Percentiles rank a stretch among this genome's conserved stretches.
Conservation (phyloP, 1,140 invertebrate species). For the Pectinophora gossypiella region DNA sequence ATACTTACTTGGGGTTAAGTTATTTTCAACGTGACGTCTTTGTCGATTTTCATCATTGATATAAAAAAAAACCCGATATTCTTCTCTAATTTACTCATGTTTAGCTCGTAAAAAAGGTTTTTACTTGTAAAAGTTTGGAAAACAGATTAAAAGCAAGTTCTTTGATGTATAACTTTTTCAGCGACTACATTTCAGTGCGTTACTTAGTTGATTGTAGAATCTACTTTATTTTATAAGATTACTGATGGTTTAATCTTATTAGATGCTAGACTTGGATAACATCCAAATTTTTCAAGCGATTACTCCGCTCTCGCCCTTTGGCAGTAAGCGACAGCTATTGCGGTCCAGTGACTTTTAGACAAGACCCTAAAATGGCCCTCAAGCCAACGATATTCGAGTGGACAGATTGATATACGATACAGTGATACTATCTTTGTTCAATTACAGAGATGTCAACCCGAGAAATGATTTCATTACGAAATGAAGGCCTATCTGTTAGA, state of each 20-base stretch:
- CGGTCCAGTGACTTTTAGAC: background rate
- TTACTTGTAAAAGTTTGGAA: too few relatives aligned
- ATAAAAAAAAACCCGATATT: too few relatives aligned
- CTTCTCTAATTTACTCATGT: too few relatives aligned
- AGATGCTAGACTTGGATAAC: background rate
- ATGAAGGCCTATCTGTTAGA: background rate
- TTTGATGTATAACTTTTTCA: too few relatives aligned
- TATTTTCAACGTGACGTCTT: too few relatives aligned
- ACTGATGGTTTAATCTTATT: background rate
- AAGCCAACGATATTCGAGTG: background rate
- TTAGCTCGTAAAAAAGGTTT: too few relatives aligned
- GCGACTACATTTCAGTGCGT: too few relatives aligned
- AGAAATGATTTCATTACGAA: slow-evolving; percentile 4
- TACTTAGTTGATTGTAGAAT: too few relatives aligned
- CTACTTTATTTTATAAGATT: too few relatives aligned
- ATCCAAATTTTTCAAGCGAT: background rate
- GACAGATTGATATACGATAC: slow-evolving; percentile 4
- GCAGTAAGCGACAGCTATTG: background rate
- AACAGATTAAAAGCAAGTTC: too few relatives aligned
- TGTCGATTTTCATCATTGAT: too few relatives aligned
- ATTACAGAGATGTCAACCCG: background rate
- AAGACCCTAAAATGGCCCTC: background rate
- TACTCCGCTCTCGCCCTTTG: background rate
- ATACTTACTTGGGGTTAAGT: too few relatives aligned
- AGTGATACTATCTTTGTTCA: slow-evolving; percentile 2